Evolutionary conservation across 1,140 invertebrate species (phyloP).

Genomic region (Neodiprion pinetum): DNA sequence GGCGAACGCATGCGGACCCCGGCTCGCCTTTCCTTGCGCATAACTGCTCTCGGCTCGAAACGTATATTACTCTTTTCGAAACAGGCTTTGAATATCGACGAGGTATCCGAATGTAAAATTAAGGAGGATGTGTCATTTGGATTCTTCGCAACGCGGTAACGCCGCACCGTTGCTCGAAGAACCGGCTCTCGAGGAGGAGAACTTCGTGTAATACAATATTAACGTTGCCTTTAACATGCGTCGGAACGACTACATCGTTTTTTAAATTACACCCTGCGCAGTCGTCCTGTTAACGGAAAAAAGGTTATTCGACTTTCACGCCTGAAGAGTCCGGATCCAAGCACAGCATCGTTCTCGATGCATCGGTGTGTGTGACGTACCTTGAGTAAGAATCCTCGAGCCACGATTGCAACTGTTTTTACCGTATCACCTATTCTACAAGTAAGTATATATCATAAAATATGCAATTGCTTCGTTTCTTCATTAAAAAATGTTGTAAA

Average conservation of each 20-base stretch:
- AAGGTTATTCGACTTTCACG: neutral
- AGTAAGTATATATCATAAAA: neutral
- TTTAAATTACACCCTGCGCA: slow-evolving; percentile 1
- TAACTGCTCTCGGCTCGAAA: neutral
- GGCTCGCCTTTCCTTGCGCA: neutral
- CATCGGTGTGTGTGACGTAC: too few species aligned
- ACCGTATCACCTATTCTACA: neutral
- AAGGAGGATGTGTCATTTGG: neutral
- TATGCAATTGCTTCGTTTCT: neutral
- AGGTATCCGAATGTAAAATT: neutral
- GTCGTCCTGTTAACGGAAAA: neutral
- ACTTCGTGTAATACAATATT: neutral
- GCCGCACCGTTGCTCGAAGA: neutral
- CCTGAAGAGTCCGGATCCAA: neutral
- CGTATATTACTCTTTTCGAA: neutral
- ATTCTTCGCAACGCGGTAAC: neutral
- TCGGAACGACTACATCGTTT: neutral
- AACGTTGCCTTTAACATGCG: slow-evolving; percentile 2
- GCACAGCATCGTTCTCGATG: neutral
- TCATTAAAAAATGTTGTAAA: neutral
- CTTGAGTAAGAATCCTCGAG: neutral
- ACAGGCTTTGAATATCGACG: neutral
- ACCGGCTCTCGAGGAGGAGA: neutral
- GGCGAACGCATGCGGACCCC: too few species aligned
- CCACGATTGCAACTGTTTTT: slow-evolving; percentile 1